Percentiles rank a stretch among this genome's conserved stretches.
These are phyloP conservation scores for Teleogryllus oceanicus DNA, from an alignment of 2,888 invertebrate genomes.

Conservation along the genomic window DNA sequence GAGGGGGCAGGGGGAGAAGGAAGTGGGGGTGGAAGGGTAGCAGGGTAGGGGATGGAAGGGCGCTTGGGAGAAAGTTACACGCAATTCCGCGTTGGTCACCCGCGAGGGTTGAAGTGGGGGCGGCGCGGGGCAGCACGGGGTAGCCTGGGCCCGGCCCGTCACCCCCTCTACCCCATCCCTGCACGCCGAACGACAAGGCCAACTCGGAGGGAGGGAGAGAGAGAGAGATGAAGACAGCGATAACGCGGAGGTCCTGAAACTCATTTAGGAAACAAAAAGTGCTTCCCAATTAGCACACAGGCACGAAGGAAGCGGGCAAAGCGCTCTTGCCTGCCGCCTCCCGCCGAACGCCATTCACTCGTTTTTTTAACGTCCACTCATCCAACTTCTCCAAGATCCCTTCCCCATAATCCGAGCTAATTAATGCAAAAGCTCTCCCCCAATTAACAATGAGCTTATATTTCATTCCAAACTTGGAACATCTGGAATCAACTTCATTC, in stretches of 20 bases:
- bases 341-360: not conserved
- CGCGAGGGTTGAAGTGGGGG: no score
- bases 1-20: no score
- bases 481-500: slow-evolving; percentile 3
- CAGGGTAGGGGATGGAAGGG: no score
- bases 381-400: not conserved
- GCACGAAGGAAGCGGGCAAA: slow-evolving; percentile 6
- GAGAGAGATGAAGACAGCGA: not conserved
- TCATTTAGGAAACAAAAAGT: slow-evolving; percentile 6
- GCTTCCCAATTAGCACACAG: not conserved
- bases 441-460: slow-evolving; percentile 18
- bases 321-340: not conserved
- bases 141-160: no score
- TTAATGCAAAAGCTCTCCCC: slow-evolving; percentile 11
- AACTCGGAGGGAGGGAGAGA: no score
- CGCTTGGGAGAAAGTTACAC: no score
- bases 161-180: no score
- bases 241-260: not conserved
- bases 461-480: slow-evolving; percentile 18
- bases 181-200: no score
- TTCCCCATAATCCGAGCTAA: slow-evolving; percentile 18
- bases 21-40: no score
- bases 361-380: not conserved
- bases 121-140: no score
- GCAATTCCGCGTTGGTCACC: no score